Percentiles rank a stretch among this genome's conserved stretches.
phyloP scores from a whole-genome alignment of 2,888 invertebrate genomes.

The Rosalia funebris region DNA sequence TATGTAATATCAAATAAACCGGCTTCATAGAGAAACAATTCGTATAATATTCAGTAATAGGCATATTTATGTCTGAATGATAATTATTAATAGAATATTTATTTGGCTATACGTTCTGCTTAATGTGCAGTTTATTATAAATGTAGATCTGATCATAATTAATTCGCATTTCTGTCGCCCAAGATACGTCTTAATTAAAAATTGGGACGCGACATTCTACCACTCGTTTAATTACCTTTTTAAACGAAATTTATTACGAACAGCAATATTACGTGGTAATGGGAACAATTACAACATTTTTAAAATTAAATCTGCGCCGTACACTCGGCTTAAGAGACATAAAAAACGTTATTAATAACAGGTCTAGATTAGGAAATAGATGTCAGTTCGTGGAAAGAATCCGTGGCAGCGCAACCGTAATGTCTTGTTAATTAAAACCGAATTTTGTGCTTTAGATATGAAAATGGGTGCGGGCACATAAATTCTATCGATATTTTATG shows the following conservation, averaged over 20 bases:
- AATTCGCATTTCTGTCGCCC: not conserved
- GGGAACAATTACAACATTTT: not conserved
- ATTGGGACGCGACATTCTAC: not conserved
- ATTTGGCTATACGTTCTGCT: no score
- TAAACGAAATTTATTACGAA: not conserved
- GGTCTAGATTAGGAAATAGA: conserved; percentile 22
- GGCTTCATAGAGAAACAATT: no score
- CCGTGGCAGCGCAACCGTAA: conserved; percentile 25
- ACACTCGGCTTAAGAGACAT: not conserved
- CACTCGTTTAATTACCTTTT: not conserved
- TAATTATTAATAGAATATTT: no score
- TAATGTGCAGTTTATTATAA: no score
- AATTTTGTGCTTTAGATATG: conserved; percentile 21
- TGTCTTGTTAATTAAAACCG: conserved; percentile 28
- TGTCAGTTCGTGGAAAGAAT: conserved; percentile 21
- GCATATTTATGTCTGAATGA: no score
- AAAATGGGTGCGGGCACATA: conserved; percentile 16
- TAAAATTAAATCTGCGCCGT: not conserved
- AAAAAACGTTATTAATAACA: not conserved
- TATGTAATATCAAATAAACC: no score
- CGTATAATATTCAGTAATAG: no score
- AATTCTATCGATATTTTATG: conserved; percentile 14
- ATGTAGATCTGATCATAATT: not conserved
- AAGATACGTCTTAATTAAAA: not conserved
- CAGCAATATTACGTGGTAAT: not conserved